Evolutionary conservation across 2,888 invertebrate genomes (phyloP).

Genomic region (Mamestra brassicae): DNA sequence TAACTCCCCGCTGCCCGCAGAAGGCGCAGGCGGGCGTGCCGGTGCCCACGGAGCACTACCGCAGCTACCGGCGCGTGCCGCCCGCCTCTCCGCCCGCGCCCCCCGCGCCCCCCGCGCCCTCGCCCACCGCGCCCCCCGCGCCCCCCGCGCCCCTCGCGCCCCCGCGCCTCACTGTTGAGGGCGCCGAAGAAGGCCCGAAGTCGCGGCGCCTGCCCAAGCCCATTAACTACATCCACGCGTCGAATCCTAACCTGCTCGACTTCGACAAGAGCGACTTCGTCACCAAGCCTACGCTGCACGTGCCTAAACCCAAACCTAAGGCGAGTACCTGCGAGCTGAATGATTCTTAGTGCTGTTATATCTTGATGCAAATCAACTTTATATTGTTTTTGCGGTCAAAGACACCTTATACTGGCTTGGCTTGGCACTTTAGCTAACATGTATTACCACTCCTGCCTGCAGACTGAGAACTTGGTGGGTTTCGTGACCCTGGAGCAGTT

Average conservation of each 20-base stretch:
- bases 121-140: too few species aligned
- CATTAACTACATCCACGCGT: constrained; percentile 93
- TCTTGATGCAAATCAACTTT: neutral
- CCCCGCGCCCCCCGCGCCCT: too few species aligned
- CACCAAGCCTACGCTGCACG: constrained; percentile 76
- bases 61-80: constrained; percentile 91
- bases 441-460: constrained; percentile 1
- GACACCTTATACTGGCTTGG: neutral
- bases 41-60: constrained; percentile 95
- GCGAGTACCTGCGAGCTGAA: constrained; percentile 19
- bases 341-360: neutral
- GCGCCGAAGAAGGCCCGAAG: constrained; percentile 50
- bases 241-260: constrained; percentile 93
- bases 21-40: constrained; percentile 89
- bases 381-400: too few species aligned
- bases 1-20: constrained; percentile 55
- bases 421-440: neutral
- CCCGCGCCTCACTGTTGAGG: constrained; percentile 29
- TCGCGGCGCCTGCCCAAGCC: constrained; percentile 83
- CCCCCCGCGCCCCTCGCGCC: constrained; percentile 12
- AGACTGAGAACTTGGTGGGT: constrained; percentile 91
- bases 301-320: constrained; percentile 75
- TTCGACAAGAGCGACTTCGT: constrained; percentile 90
- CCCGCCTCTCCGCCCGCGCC: too few species aligned
- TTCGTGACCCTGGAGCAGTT: constrained; percentile 95